Evolutionary conservation across 2,797 vertebrate genomes (phyloP).

Genomic region (Sebastes trivittatus): DNA sequence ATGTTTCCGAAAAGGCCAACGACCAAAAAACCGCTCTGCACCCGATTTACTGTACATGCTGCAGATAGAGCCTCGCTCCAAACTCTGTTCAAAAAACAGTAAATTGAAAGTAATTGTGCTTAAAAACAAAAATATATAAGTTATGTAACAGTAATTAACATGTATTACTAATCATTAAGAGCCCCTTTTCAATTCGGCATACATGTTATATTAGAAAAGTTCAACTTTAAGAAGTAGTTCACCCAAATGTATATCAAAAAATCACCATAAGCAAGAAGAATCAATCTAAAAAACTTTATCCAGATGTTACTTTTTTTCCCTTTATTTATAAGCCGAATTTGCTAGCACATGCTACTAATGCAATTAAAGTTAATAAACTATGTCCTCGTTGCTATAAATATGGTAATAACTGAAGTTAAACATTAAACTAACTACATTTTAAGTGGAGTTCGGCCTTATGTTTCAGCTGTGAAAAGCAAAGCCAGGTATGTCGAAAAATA

Average conservation of each 20-base stretch:
- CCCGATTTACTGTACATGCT: background rate
- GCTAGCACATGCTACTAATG: background rate
- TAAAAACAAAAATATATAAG: rapidly evolving
- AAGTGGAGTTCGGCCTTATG: background rate
- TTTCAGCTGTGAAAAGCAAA: background rate
- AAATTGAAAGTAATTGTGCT: rapidly evolving
- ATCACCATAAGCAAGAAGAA: background rate
- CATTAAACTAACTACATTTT: background rate
- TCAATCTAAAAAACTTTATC: background rate
- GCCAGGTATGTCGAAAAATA: no score
- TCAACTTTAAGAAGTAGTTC: background rate
- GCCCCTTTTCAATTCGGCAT: conserved; percentile 10
- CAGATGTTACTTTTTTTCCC: background rate
- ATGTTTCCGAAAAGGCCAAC: conserved; percentile 75
- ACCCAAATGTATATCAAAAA: background rate
- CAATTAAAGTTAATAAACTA: background rate
- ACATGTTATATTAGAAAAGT: background rate
- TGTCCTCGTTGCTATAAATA: rapidly evolving
- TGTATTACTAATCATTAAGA: rapidly evolving
- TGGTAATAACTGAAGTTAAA: background rate
- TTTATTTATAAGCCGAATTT: conserved; percentile 19
- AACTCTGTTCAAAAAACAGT: background rate
- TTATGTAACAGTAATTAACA: rapidly evolving
- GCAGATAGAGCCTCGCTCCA: background rate
- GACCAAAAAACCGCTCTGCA: conserved; percentile 40